These are phyloP conservation scores for Clarias batrachus DNA, from an alignment of 2,113 vertebrate genomes.

Conservation along the genomic window DNA sequence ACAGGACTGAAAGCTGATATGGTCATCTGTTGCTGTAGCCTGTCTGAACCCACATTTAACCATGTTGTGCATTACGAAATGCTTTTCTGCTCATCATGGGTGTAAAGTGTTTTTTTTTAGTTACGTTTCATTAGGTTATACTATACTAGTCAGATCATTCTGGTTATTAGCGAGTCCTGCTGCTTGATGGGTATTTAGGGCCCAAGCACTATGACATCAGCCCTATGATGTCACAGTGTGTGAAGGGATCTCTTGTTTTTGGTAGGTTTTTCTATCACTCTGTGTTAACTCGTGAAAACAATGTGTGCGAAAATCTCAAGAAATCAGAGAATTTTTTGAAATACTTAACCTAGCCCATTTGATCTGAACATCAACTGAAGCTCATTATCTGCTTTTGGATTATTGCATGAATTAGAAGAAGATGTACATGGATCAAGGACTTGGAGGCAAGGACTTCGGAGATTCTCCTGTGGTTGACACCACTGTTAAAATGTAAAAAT, in stretches of 20 bases:
- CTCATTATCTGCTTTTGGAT: background rate
- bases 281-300: background rate
- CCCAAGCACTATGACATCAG: too few relatives aligned
- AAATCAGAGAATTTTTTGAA: background rate
- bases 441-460: too few relatives aligned
- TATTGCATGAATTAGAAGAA: background rate
- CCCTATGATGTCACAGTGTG: too few relatives aligned
- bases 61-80: background rate
- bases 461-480: too few relatives aligned
- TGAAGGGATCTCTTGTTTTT: background rate
- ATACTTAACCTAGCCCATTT: background rate
- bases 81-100: background rate
- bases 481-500: too few relatives aligned
- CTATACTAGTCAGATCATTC: background rate
- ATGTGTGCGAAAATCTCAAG: background rate
- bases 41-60: background rate
- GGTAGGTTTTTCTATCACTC: background rate
- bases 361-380: background rate
- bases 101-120: background rate
- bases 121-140: background rate
- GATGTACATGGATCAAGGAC: background rate
- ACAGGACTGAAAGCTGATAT: background rate
- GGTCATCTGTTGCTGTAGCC: background rate
- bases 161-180: background rate
- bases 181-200: background rate